These are phyloP conservation scores for Drosophila greeni DNA, from an alignment of 2,888 invertebrate genomes.

Conservation along the genomic window DNA sequence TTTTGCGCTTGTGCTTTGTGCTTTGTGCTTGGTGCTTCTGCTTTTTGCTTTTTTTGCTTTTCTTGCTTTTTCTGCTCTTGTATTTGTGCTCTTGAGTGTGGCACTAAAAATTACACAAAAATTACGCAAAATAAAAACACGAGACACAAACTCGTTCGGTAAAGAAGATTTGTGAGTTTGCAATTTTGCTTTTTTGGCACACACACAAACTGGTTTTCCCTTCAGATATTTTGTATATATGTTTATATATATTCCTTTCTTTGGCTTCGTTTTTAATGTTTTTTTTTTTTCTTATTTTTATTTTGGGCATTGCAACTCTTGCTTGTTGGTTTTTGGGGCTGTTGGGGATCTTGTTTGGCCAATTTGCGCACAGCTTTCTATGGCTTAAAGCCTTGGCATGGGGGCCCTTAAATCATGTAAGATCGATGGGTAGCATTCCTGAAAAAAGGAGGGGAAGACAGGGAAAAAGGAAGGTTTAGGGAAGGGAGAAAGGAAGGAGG, in stretches of 20 bases:
- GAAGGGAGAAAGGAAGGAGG: no score
- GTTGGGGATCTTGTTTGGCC: slow-evolving; percentile 12
- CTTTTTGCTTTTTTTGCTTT: neutral
- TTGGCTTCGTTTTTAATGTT: slow-evolving; percentile 10
- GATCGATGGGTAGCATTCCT: slow-evolving; percentile 42
- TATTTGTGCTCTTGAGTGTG: slow-evolving; percentile 32
- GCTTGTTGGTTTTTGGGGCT: neutral
- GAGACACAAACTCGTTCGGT: slow-evolving; percentile 49
- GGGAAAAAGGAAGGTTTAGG: no score
- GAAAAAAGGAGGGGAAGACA: neutral
- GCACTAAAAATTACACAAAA: slow-evolving; percentile 60
- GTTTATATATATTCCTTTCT: slow-evolving; percentile 4
- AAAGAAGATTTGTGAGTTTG: slow-evolving; percentile 68
- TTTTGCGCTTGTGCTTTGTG: slow-evolving; percentile 5
- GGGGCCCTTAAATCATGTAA: slow-evolving; percentile 42
- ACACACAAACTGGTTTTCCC: slow-evolving; percentile 66
- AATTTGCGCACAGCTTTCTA: slow-evolving; percentile 48
- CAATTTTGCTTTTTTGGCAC: slow-evolving; percentile 66
- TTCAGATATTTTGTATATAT: neutral
- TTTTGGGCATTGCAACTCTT: slow-evolving; percentile 52
- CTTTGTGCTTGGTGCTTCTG: neutral
- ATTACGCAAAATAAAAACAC: slow-evolving; percentile 46
- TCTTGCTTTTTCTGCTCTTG: neutral
- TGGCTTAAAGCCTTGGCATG: slow-evolving; percentile 20
- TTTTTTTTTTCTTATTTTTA: neutral